Evolutionary conservation across 2,797 vertebrate species (phyloP).

Genomic region (Miichthys miiuy): DNA sequence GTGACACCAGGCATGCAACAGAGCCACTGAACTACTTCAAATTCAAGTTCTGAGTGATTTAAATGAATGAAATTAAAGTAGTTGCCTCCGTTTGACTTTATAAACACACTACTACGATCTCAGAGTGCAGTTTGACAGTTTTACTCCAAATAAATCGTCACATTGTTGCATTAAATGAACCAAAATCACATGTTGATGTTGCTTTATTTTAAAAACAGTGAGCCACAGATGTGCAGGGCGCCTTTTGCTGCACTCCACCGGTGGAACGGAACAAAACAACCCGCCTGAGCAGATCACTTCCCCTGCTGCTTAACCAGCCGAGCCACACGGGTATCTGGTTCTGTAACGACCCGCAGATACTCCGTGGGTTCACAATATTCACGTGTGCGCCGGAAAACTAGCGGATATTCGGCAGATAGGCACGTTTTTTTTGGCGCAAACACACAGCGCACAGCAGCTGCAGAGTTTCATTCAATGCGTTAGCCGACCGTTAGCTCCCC

Average conservation of each 20-base stretch:
- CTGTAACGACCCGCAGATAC: too few relatives aligned
- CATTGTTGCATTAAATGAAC: not conserved
- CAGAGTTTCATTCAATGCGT: slow-evolving; percentile 78
- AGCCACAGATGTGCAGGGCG: not conserved
- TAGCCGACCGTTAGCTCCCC: slow-evolving; percentile 67
- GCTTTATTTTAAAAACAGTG: rapidly evolving
- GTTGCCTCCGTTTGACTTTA: not conserved
- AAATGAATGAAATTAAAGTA: not conserved
- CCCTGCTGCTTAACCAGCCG: slow-evolving; percentile 6
- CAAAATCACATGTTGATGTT: rapidly evolving
- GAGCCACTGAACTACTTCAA: too few relatives aligned
- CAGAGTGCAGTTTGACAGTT: rapidly evolving
- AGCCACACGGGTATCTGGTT: too few relatives aligned
- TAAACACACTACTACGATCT: not conserved
- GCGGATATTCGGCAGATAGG: not conserved
- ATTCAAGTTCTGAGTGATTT: not conserved
- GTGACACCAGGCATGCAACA: too few relatives aligned
- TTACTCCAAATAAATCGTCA: rapidly evolving
- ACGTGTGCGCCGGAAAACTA: rapidly evolving
- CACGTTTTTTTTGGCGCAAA: not conserved
- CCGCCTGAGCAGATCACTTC: not conserved
- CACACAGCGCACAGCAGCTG: not conserved
- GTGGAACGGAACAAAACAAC: slow-evolving; percentile 40
- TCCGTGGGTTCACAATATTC: rapidly evolving
- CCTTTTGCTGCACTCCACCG: slow-evolving; percentile 39